A percentile compares a stretch with the other conserved stretches of the same genome.
Evolutionary conservation across 2,113 vertebrate genomes (phyloP).

Genomic region (Orthonyx spaldingii): DNA sequence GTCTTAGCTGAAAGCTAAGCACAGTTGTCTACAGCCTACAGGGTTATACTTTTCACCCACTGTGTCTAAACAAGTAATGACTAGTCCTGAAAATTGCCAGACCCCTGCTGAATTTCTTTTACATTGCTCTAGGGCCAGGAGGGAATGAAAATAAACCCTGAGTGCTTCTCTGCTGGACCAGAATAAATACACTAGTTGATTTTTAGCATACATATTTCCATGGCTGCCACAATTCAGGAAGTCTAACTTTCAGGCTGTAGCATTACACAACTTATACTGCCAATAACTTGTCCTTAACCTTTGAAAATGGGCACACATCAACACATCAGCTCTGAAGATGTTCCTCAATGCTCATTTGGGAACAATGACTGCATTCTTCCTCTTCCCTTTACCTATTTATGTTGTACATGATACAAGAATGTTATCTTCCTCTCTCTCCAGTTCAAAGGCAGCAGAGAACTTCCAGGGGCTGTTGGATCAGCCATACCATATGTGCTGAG

Average conservation of each 20-base stretch:
- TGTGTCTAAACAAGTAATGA: constrained; percentile 23
- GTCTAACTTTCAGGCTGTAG: background rate
- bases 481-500: background rate
- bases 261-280: background rate
- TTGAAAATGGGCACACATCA: background rate
- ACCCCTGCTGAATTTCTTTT: constrained; percentile 18
- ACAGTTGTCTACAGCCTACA: background rate
- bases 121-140: background rate
- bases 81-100: background rate
- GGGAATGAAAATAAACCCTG: background rate
- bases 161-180: background rate
- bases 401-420: fast-evolving
- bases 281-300: background rate
- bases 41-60: background rate
- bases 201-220: background rate
- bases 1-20: background rate
- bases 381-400: background rate
- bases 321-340: background rate
- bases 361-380: background rate
- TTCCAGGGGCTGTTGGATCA: background rate
- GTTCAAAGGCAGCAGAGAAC: background rate
- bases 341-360: background rate
- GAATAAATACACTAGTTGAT: background rate
- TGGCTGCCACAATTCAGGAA: background rate
- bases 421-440: background rate